Percentiles rank a stretch among this genome's conserved stretches.
These are phyloP conservation scores for Tenebrio molitor DNA, from an alignment of 1,140 invertebrate species.

Conservation along the genomic window DNA sequence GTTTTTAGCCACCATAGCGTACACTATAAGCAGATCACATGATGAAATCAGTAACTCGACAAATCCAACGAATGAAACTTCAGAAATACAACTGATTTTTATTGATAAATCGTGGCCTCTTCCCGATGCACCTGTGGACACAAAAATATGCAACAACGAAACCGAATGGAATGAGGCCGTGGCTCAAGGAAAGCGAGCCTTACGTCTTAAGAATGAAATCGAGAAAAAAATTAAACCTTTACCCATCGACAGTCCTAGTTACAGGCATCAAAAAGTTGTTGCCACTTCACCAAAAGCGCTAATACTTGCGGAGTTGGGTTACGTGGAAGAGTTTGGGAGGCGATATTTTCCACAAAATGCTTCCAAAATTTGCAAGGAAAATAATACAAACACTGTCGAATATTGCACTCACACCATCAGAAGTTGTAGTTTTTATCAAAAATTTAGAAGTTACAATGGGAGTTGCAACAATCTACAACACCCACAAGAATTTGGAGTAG, in stretches of 20 bases:
- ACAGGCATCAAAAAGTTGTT: slow-evolving; percentile 77
- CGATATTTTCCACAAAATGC: slow-evolving; percentile 68
- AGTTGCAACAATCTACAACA: slow-evolving; percentile 84
- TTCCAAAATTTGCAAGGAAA: slow-evolving; percentile 42
- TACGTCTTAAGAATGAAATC: slow-evolving; percentile 69
- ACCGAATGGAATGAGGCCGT: slow-evolving; percentile 67
- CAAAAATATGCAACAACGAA: slow-evolving; percentile 45
- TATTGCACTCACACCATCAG: slow-evolving; percentile 30
- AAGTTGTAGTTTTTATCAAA: slow-evolving; percentile 49
- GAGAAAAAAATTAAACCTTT: slow-evolving; percentile 67
- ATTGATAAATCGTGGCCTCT: slow-evolving; percentile 49
- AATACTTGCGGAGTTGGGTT: slow-evolving; percentile 73
- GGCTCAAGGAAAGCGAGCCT: slow-evolving; percentile 70
- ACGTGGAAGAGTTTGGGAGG: slow-evolving; percentile 77
- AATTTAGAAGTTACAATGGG: slow-evolving; percentile 81
- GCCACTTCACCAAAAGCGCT: slow-evolving; percentile 72
- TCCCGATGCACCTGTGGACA: slow-evolving; percentile 47
- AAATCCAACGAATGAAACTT: slow-evolving; percentile 33
- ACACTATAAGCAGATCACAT: background rate
- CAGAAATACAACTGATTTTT: slow-evolving; percentile 34
- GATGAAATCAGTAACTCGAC: slow-evolving; percentile 17
- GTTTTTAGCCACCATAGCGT: background rate
- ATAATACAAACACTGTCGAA: slow-evolving; percentile 21
- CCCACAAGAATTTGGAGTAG: slow-evolving; percentile 76
- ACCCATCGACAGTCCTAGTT: slow-evolving; percentile 73